Evolutionary conservation across 2,113 vertebrate genomes (phyloP), one percentile per base, ranked within the genome.

Genomic region (Aptenodytes patagonicus): DNA sequence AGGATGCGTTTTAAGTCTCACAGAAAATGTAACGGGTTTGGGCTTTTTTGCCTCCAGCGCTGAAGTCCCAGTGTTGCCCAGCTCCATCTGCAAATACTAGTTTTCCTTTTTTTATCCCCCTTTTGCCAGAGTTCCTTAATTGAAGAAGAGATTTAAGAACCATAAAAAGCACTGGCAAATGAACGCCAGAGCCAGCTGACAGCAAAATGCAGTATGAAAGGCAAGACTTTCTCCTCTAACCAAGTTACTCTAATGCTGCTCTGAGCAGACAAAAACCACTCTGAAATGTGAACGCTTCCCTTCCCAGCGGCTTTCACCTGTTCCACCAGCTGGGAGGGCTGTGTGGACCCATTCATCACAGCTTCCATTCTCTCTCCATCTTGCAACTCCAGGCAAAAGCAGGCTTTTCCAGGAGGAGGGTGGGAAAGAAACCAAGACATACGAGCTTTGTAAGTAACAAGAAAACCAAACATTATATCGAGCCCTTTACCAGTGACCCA

Each of bases 291-390:
- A 94, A 78, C 4, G 0, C 34, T 85, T 78, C 87, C 46, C 58
- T 70, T 90, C 64, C 64, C 87, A 95, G 89, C 5, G 4, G 81
- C 90, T 85, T 94, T 93, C 94, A 97, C 96, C 96, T 96, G 96
- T 95, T 90, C 86, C 90, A 90, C 75, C 97, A 97, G 95, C 96
- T 97, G 97, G 88, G 51, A 95, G 47, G 70, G 64, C 86, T 94
- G 68, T 83, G 94, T 66, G 95, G 64, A 72, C 76, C 72, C 86
- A 95, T 97, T 92, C 85, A 75, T 90, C 97, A 90, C 54, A 62
- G 71, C 68, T 71, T 60, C 78, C 78, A 81, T 42, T 81, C 90
- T 44, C 73, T 31, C 82, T 28, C 75, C 82, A 65, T 71, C 66
- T 44, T 34, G 11, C 34, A 91, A 17, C 60, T 73, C 75, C 87